These are phyloP conservation scores for Cetonia aurata DNA, from an alignment of 2,888 invertebrate species.

Conservation along the genomic window DNA sequence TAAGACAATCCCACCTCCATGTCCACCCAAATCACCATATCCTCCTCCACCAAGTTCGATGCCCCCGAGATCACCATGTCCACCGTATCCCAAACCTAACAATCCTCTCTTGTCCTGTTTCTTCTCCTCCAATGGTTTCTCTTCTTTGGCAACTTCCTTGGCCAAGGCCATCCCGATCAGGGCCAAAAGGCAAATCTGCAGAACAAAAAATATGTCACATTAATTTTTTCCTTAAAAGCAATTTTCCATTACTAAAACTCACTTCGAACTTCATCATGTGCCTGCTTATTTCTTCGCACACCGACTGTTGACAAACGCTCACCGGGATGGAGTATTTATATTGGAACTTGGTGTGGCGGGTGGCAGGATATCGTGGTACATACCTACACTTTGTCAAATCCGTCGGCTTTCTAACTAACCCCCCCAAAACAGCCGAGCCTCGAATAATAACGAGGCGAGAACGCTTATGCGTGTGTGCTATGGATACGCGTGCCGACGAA, in stretches of 20 bases:
- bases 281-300: slow-evolving; percentile 35
- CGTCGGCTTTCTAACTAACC: slow-evolving; percentile 46
- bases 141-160: slow-evolving; percentile 38
- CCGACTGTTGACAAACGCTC: slow-evolving; percentile 43
- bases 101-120: slow-evolving; percentile 61
- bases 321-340: slow-evolving; percentile 44
- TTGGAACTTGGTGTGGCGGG: slow-evolving; percentile 29
- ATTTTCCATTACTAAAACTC: slow-evolving; percentile 15
- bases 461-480: slow-evolving; percentile 14
- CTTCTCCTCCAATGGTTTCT: slow-evolving; percentile 51
- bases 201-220: slow-evolving; percentile 19
- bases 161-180: slow-evolving; percentile 45
- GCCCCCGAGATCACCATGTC: slow-evolving; percentile 47
- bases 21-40: slow-evolving; percentile 37
- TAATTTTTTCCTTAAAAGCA: background rate
- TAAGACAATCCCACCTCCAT: slow-evolving; percentile 43
- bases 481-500: no score
- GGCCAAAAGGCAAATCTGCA: slow-evolving; percentile 46
- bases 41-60: slow-evolving; percentile 42
- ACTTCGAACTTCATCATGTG: slow-evolving; percentile 46
- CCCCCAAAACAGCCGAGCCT: slow-evolving; percentile 21
- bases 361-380: slow-evolving; percentile 40
- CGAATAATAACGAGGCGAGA: background rate
- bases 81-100: slow-evolving; percentile 57
- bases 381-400: slow-evolving; percentile 38